These are phyloP conservation scores for Delphinus delphis DNA, from an alignment of 2,113 vertebrate species.

Conservation along the genomic window DNA sequence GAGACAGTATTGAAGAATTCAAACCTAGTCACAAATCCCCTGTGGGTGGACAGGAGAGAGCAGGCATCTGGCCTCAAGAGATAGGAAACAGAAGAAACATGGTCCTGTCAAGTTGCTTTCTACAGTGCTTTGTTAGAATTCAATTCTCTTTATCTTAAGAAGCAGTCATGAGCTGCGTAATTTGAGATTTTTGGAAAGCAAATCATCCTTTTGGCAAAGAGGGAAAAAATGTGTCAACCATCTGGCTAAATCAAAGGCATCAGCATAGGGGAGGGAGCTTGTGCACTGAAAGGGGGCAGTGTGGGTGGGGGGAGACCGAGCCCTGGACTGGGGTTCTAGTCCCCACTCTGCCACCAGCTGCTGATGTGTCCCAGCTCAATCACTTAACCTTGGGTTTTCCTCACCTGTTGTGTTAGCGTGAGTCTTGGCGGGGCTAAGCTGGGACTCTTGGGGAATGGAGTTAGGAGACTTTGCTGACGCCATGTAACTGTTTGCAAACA, in stretches of 20 bases:
- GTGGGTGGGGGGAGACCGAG: not conserved
- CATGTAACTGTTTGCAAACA: not conserved
- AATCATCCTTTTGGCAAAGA: slow-evolving; percentile 54
- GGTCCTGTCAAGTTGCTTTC: slow-evolving; percentile 52
- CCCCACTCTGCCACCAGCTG: not conserved
- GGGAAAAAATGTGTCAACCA: slow-evolving; percentile 15
- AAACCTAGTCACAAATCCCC: slow-evolving; percentile 35
- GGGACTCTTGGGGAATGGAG: slow-evolving; percentile 21
- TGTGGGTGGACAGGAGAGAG: not conserved
- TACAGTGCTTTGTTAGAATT: slow-evolving; percentile 53
- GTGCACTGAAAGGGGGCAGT: not conserved
- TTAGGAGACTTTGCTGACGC: not conserved
- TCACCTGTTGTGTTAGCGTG: not conserved
- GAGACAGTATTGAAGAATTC: not conserved
- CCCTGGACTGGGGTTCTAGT: not conserved
- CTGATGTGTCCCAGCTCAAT: not conserved
- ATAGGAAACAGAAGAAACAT: slow-evolving; percentile 48
- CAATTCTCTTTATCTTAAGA: slow-evolving; percentile 63
- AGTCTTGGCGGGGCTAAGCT: not conserved
- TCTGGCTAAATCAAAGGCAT: slow-evolving; percentile 49
- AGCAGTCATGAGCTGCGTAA: slow-evolving; percentile 59
- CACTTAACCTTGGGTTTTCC: not conserved
- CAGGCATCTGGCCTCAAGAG: slow-evolving; percentile 61
- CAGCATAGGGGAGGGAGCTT: not conserved
- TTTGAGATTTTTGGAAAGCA: slow-evolving; percentile 63